phyloP scores from a whole-genome alignment of 2,888 invertebrate species.

The Pachydiplax longipennis region DNA sequence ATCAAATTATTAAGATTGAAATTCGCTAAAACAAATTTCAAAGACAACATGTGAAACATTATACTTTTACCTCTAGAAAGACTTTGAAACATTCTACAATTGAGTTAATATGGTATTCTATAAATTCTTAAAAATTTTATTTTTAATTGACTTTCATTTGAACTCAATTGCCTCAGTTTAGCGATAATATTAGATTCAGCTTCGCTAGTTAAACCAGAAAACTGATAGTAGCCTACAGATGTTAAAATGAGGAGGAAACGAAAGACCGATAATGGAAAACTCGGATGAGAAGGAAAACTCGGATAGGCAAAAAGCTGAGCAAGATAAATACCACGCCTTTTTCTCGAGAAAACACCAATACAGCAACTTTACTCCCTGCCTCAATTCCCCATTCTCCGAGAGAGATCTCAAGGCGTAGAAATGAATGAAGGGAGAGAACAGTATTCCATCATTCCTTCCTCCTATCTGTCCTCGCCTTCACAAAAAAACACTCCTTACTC shows the following conservation, averaged over 20 bases:
- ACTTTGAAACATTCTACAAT: too few relatives aligned
- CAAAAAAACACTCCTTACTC: background rate
- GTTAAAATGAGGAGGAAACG: background rate
- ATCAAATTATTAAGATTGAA: too few relatives aligned
- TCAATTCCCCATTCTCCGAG: background rate
- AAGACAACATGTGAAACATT: too few relatives aligned
- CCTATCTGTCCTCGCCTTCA: constrained; percentile 11
- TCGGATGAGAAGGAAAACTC: background rate
- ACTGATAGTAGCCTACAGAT: background rate
- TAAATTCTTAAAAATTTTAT: too few relatives aligned
- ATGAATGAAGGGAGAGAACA: background rate
- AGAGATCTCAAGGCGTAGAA: background rate
- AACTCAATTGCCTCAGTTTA: too few relatives aligned
- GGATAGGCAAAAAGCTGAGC: background rate
- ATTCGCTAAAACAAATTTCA: too few relatives aligned
- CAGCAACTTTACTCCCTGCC: background rate
- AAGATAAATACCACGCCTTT: background rate
- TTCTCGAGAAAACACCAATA: background rate
- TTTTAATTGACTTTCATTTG: too few relatives aligned
- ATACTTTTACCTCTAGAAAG: too few relatives aligned
- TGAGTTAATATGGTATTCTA: too few relatives aligned
- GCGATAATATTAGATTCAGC: too few relatives aligned
- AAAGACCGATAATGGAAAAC: background rate
- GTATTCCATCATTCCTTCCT: background rate
- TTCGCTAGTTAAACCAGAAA: too few relatives aligned